Evolutionary conservation across 2,888 invertebrate species (phyloP).

Genomic region (Platycheirus albimanus): DNA sequence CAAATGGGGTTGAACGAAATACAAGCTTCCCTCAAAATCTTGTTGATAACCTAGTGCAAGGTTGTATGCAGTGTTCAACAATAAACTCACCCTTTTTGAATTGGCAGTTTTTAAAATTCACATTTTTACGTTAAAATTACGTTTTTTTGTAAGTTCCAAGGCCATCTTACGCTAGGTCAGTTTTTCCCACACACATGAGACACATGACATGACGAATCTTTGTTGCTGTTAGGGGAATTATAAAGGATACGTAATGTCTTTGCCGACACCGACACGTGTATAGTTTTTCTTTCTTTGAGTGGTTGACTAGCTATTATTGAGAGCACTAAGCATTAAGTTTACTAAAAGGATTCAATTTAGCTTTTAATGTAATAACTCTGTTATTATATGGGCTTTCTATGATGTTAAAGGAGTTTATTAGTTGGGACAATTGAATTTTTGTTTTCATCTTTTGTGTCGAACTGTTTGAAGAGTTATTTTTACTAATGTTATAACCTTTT

Average conservation of each 20-base stretch:
- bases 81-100: constrained; percentile 4
- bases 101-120: constrained; percentile 29
- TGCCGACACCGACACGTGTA: constrained; percentile 37
- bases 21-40: constrained; percentile 1
- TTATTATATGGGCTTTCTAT: constrained; percentile 68
- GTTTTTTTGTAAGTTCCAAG: neutral
- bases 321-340: constrained; percentile 50
- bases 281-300: constrained; percentile 1
- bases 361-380: constrained; percentile 55
- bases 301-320: constrained; percentile 36
- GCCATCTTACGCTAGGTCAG: constrained; percentile 49
- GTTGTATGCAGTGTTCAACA: no score
- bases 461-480: constrained; percentile 37
- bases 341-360: constrained; percentile 69
- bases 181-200: constrained; percentile 13
- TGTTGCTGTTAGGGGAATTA: neutral
- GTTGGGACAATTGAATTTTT: constrained; percentile 52
- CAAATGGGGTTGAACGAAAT: constrained; percentile 61
- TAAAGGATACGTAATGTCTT: neutral
- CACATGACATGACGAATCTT: constrained; percentile 1
- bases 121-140: constrained; percentile 39
- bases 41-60: constrained; percentile 66
- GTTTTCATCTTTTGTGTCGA: constrained; percentile 9
- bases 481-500: constrained; percentile 40
- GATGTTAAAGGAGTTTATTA: constrained; percentile 71